These are phyloP conservation scores for Catocala sponsa DNA, from an alignment of 2,888 invertebrate genomes.

Conservation along the genomic window DNA sequence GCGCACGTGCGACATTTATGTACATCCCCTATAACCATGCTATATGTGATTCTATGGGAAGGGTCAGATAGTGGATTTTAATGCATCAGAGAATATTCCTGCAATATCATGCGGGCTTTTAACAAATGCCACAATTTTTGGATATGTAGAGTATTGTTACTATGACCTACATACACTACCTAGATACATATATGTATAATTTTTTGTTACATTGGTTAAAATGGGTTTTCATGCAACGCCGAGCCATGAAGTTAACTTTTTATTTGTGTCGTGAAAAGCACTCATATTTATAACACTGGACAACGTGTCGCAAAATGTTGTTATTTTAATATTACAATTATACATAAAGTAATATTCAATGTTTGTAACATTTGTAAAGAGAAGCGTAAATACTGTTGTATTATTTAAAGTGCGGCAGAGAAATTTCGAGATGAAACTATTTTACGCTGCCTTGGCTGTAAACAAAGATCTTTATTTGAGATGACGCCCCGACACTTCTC, in stretches of 20 bases:
- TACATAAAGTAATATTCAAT: no score
- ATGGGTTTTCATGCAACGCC: neutral
- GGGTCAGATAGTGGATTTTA: conserved; percentile 16
- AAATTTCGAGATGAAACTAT: conserved; percentile 12
- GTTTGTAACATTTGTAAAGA: no score
- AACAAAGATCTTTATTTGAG: conserved; percentile 24
- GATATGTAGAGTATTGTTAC: neutral
- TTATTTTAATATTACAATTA: no score
- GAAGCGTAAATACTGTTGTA: no score
- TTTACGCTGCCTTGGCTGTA: conserved; percentile 15
- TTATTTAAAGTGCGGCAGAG: no score
- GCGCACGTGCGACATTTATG: conserved; percentile 13
- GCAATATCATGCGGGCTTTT: conserved; percentile 21
- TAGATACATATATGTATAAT: neutral
- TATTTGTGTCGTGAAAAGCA: no score
- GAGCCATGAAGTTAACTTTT: no score
- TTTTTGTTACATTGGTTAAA: neutral
- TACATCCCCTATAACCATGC: neutral
- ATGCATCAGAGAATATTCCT: conserved; percentile 24
- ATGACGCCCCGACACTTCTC: conserved; percentile 17
- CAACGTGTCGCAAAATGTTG: no score
- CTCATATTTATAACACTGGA: no score
- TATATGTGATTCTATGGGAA: conserved; percentile 12
- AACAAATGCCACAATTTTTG: neutral
- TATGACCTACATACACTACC: neutral